These are phyloP conservation scores for Dipodomys stephensi DNA, from an alignment of 2,113 vertebrate species.

Conservation along the genomic window DNA sequence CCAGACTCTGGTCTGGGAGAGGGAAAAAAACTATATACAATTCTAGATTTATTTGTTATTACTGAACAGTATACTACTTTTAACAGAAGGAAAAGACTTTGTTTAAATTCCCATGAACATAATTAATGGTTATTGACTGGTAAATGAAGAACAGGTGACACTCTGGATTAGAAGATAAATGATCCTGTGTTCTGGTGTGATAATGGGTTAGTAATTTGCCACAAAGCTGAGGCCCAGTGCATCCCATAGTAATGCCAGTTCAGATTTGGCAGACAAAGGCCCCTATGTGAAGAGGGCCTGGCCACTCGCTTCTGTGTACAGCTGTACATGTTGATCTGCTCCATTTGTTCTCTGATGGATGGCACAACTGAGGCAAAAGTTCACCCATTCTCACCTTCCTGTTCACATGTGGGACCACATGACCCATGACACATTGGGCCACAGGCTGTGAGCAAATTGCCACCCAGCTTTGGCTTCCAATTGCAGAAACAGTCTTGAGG, in stretches of 20 bases:
- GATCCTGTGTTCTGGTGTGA: conserved; percentile 90
- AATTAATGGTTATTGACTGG: conserved; percentile 92
- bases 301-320: conserved; percentile 86
- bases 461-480: conserved; percentile 79
- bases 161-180: conserved; percentile 91
- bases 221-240: conserved; percentile 84
- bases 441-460: conserved; percentile 82
- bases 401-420: conserved; percentile 91
- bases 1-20: conserved; percentile 81
- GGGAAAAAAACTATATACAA: conserved; percentile 78
- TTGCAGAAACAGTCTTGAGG: conserved; percentile 80
- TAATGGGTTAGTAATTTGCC: conserved; percentile 93
- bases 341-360: conserved; percentile 97
- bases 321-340: conserved; percentile 93
- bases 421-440: conserved; percentile 87
- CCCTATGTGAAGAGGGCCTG: conserved; percentile 92
- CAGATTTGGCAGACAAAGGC: conserved; percentile 93
- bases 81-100: conserved; percentile 87
- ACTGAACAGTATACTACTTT: conserved; percentile 88
- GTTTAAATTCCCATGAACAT: conserved; percentile 89
- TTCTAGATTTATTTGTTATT: conserved; percentile 89
- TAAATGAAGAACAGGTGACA: conserved; percentile 94
- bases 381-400: conserved; percentile 95
- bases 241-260: conserved; percentile 89
- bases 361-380: conserved; percentile 94